Evolutionary conservation across 2,888 invertebrate species (phyloP).

Genomic region (Dione vanillae): DNA sequence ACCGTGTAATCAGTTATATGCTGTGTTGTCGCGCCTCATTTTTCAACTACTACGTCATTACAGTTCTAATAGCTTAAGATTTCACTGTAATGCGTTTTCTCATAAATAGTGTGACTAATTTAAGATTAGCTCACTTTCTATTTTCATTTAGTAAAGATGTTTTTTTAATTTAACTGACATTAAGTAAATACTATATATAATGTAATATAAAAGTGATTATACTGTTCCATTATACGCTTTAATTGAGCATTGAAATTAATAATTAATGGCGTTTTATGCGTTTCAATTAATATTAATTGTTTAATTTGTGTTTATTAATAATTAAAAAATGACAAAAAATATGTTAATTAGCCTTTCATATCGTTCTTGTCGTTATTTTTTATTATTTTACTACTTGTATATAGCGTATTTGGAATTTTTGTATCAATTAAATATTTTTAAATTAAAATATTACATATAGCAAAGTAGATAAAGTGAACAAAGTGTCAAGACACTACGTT

Average conservation of each 20-base stretch:
- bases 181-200: neutral
- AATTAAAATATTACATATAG: too few relatives aligned
- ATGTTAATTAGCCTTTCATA: too few relatives aligned
- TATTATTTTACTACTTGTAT: too few relatives aligned
- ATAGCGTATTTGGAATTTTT: too few relatives aligned
- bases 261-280: neutral
- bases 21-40: too few relatives aligned
- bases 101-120: neutral
- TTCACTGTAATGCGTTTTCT: neutral
- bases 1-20: neutral
- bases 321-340: too few relatives aligned
- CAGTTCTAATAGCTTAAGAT: neutral
- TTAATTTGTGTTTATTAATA: too few relatives aligned
- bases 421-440: too few relatives aligned
- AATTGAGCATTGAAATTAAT: conserved; percentile 2
- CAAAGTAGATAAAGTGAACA: too few relatives aligned
- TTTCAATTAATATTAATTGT: neutral
- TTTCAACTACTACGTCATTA: neutral
- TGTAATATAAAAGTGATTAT: neutral
- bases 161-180: neutral
- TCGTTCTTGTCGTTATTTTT: too few relatives aligned
- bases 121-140: neutral
- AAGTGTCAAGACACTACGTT: too few relatives aligned
- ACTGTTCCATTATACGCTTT: neutral
- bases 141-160: neutral